phyloP scores from a whole-genome alignment of 1,140 invertebrate genomes.

The Hycleus phaleratus region DNA sequence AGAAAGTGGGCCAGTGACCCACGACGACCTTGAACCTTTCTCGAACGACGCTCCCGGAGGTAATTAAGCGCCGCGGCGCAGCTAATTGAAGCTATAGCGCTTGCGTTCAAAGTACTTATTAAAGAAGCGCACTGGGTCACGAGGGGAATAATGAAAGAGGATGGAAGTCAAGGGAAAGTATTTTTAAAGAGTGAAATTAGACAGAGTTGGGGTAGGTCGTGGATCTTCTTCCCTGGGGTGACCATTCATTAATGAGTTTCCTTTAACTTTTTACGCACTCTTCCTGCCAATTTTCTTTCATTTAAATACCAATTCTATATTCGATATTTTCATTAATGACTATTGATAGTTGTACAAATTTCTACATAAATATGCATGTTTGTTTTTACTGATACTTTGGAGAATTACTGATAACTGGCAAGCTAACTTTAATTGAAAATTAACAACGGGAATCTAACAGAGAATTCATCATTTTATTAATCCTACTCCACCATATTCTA shows the following conservation, averaged over 20 bases:
- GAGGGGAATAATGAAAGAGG: slow-evolving; percentile 38
- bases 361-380: too few species aligned
- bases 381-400: too few species aligned
- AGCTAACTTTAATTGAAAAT: too few species aligned
- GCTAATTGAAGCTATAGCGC: slow-evolving; percentile 36
- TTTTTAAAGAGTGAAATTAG: slow-evolving; percentile 40
- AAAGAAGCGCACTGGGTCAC: slow-evolving; percentile 37
- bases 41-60: slow-evolving; percentile 34
- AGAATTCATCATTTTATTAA: too few species aligned
- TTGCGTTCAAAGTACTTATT: slow-evolving; percentile 31
- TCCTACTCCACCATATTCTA: too few species aligned
- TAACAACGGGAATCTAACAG: too few species aligned
- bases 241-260: slow-evolving; percentile 18
- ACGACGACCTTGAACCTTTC: slow-evolving; percentile 29
- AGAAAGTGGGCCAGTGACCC: slow-evolving; percentile 21
- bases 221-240: slow-evolving; percentile 15
- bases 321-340: too few species aligned
- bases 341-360: too few species aligned
- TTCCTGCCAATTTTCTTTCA: neutral
- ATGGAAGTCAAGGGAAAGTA: slow-evolving; percentile 38
- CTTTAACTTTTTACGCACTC: neutral
- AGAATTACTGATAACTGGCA: too few species aligned
- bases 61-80: slow-evolving; percentile 35
- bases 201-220: slow-evolving; percentile 33
- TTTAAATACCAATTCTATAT: neutral